Percentiles rank a stretch among this genome's conserved stretches.
phyloP scores from a whole-genome alignment of 2,113 vertebrate genomes.

The Opisthocomus hoazin region DNA sequence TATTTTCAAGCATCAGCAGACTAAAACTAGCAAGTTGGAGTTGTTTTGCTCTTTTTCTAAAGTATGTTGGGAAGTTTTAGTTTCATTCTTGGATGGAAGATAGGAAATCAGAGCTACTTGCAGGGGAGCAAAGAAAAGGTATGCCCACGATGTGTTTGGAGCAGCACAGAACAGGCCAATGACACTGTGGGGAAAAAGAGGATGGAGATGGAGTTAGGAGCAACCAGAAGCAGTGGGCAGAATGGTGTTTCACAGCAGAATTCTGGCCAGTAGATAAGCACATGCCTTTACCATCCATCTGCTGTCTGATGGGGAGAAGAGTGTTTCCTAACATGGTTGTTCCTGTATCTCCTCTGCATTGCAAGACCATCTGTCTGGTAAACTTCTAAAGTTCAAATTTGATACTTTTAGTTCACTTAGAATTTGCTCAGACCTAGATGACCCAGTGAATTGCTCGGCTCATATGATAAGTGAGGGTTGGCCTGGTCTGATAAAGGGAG shows the following conservation, averaged over 20 bases:
- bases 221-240: not conserved
- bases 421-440: not conserved
- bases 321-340: not conserved
- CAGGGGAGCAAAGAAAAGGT: not conserved
- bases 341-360: not conserved
- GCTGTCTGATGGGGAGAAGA: not conserved
- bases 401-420: not conserved
- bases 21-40: not conserved
- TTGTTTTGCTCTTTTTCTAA: not conserved
- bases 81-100: not conserved
- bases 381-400: not conserved
- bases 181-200: not conserved
- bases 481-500: not conserved
- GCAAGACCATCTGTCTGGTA: not conserved
- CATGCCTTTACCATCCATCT: not conserved
- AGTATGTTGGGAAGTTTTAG: not conserved
- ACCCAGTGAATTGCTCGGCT: accelerated
- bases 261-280: not conserved
- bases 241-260: not conserved
- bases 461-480: accelerated
- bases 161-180: not conserved
- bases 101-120: not conserved
- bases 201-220: not conserved
- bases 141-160: not conserved
- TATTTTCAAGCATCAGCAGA: not conserved